Evolutionary conservation across 2,113 vertebrate genomes (phyloP).

Genomic region (Seriola rivoliana): DNA sequence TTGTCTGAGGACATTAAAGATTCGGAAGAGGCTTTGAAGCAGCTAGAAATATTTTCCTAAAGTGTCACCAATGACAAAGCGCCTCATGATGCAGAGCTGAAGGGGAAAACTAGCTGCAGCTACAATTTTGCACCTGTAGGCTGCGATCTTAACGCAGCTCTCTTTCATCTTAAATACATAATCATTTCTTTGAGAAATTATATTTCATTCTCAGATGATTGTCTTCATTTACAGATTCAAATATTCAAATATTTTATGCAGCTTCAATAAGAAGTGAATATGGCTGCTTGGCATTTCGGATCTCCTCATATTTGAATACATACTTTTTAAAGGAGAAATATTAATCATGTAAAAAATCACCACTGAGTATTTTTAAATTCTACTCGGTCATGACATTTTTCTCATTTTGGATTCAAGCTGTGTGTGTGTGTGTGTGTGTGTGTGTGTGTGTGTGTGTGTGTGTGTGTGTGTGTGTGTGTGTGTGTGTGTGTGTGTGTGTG

Average conservation of each 20-base stretch:
- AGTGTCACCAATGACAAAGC: slow-evolving; percentile 5
- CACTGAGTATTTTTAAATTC: not conserved
- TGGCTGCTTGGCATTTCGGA: too few relatives aligned
- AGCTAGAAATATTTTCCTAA: not conserved
- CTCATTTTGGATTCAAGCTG: not conserved
- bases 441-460: too few relatives aligned
- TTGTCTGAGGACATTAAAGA: not conserved
- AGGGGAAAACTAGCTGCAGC: not conserved
- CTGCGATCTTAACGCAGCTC: not conserved
- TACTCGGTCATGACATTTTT: not conserved
- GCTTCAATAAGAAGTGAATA: not conserved
- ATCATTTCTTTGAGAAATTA: not conserved
- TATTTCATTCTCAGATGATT: too few relatives aligned
- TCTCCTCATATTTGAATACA: too few relatives aligned
- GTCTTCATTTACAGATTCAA: not conserved
- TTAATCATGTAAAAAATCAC: not conserved
- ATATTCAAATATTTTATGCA: not conserved
- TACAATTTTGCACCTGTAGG: not conserved
- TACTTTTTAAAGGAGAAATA: not conserved
- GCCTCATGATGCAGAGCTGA: not conserved
- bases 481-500: too few relatives aligned
- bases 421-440: not conserved
- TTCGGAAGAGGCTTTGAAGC: not conserved
- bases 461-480: too few relatives aligned
- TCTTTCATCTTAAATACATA: not conserved